Percentiles rank a stretch among this genome's conserved stretches.
Conservation (phyloP, 2,888 invertebrate species). For the Protophormia terraenovae region DNA sequence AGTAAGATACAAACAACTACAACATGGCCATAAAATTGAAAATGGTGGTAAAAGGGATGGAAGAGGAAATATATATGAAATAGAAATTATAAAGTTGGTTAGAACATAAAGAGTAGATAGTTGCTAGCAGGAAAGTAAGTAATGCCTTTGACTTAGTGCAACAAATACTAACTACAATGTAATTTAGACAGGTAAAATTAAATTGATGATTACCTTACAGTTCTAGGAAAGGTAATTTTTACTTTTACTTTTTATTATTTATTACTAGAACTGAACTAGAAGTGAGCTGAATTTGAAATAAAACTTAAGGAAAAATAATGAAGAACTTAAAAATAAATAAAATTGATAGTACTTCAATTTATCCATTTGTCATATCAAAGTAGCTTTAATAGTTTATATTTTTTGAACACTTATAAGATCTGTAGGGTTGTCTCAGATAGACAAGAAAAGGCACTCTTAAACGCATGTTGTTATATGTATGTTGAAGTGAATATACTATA, state of each 20-base stretch:
- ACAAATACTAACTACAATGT: neutral
- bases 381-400: too few species aligned
- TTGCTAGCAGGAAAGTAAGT: neutral
- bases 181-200: neutral
- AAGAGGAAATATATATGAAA: neutral
- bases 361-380: too few species aligned
- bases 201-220: neutral
- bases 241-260: too few species aligned
- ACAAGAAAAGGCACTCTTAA: too few species aligned
- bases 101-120: neutral
- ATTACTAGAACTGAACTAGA: neutral
- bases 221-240: too few species aligned
- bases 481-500: constrained; percentile 54
- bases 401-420: too few species aligned
- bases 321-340: too few species aligned
- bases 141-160: neutral
- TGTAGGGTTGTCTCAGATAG: too few species aligned
- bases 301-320: too few species aligned
- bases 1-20: neutral
- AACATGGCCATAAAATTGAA: neutral
- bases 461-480: neutral
- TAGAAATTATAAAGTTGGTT: neutral
- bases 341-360: too few species aligned
- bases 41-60: neutral
- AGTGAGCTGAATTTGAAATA: too few species aligned